These are phyloP conservation scores for Paragorgia papillata DNA, from an alignment of 92 coral and sea anemone genomes.

Conservation along the genomic window DNA sequence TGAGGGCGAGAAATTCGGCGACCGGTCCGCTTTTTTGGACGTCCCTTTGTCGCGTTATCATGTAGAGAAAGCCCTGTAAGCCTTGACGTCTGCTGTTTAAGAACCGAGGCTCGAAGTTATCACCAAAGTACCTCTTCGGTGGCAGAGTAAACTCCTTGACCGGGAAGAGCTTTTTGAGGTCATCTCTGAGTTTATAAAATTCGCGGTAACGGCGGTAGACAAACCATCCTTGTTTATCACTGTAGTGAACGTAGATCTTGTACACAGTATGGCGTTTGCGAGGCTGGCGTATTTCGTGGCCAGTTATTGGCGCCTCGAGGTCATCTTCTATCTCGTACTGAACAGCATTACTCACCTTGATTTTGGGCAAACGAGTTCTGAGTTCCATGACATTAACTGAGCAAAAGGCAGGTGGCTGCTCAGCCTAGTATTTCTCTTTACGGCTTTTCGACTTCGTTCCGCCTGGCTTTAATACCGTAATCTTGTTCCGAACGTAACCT, in stretches of 20 bases:
- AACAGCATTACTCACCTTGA: constrained; percentile 16
- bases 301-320: constrained; percentile 84
- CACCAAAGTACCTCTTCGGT: constrained; percentile 84
- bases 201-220: constrained; percentile 94
- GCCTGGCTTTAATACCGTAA: no score
- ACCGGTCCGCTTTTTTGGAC: constrained; percentile 63
- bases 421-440: not conserved
- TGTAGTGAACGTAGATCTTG: constrained; percentile 77
- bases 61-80: constrained; percentile 78
- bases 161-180: constrained; percentile 62
- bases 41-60: constrained; percentile 57
- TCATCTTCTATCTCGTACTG: constrained; percentile 15
- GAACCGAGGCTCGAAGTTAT: constrained; percentile 76
- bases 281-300: constrained; percentile 88
- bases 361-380: constrained; percentile 14
- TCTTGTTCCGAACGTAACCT: no score
- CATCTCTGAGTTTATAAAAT: constrained; percentile 76
- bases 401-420: no score
- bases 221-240: constrained; percentile 77
- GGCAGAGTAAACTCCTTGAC: constrained; percentile 69
- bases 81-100: constrained; percentile 73
- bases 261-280: constrained; percentile 91
- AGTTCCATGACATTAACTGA: constrained; percentile 16
- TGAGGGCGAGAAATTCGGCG: constrained; percentile 76
- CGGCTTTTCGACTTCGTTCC: no score